Base-by-base conservation (phyloP, 2,888 invertebrate genomes). In the Cantharis nigra region DNA sequence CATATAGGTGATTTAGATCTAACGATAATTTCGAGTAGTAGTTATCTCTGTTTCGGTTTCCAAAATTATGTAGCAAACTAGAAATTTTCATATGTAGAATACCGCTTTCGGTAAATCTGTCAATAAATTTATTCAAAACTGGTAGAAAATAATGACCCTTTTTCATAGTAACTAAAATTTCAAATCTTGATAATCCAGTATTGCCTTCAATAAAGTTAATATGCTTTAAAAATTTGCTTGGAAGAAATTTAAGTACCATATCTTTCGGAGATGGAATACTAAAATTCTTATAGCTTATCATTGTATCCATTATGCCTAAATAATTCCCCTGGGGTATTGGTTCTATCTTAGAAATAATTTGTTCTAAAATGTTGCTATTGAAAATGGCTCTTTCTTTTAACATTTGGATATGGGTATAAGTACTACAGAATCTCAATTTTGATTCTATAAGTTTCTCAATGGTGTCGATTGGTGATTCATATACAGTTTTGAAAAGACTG, bases 371-470 rank as follows among this genome's bases (percentile, higher is more conserved):
- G 13, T 3, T 13, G 11, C 33, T 33, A 33, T 33, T 33, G 0
- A 1, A 4, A 33, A 4, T 11, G 11, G 11, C 10, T 11, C 11
- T 11, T 10, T 30, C 11, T 11, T 33, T 33, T 13, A 33, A 13
- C 13, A 4, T 3, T 9, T 30, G 33, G 14, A 64, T 30, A 16
- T 20, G 30, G 10, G 0, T 11, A 20, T 3, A 2, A 1, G 20
- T 11, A n/a, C 13, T 1, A 65, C 18, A 5, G 11, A 65, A 11
- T 2, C 5, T 7, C 14, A 72, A n/a, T 9, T 72, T 20, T 0
- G 67, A 67, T 11, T 33, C 3, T n/a, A 49, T n/a, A 11, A 72
- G 30, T 23, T 74, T 67, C 26, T 72, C 49, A 20, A 74, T 74
- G 2, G 69, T 33, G 10, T 28, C 13, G 13, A 69, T 69, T 13